Base-by-base conservation (phyloP, 2,797 vertebrate species). In the Hafferia zeledoni region DNA sequence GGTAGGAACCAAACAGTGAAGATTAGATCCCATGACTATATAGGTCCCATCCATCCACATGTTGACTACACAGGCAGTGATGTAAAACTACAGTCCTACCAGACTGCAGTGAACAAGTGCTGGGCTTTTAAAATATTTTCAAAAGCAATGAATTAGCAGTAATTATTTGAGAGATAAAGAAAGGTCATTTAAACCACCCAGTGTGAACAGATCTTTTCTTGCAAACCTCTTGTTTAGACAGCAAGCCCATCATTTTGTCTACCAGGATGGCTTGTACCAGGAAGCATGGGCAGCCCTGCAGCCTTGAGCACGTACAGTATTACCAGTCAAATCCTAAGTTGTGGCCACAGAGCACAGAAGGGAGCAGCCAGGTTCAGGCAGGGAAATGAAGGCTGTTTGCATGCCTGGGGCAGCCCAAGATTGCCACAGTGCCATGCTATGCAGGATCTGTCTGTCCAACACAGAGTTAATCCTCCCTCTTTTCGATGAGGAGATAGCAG, bases 381-480 rank as follows among this genome's bases (percentile, higher is more conserved):
- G 13, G 68, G 90, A 85, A 74, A 74, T 0, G 0, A 80, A 83
- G 28, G 53, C 49, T 77, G 46, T 53, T 94, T 69, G 71, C 44
- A 22, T 2, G 37, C 50, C 65, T 63, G 69, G 43, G 80, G 77
- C 77, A 65, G 46, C 30, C 35, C 16, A 8, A 27, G 75, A 35
- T 46, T 25, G 4, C 16, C 5, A 1, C 2, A 1, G 72, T 53
- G 61, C 50, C 50, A 44, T 0, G 0, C 43, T 43, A n/a, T 0
- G 0, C 72, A 41, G 49, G 52, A 68, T 78, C 68, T 60, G 46
- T 55, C 72, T 87, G 47, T 35, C 72, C 64, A 68, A 59, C 30
- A 74, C 52, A 31, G 46, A 74, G 52, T 17, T 65, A 55, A 79
- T 82, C 83, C 33, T 94, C 33, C 33, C 28, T 47, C 20, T 41